Evolutionary conservation across 1,140 invertebrate genomes (phyloP).

Genomic region (Myzus persicae): DNA sequence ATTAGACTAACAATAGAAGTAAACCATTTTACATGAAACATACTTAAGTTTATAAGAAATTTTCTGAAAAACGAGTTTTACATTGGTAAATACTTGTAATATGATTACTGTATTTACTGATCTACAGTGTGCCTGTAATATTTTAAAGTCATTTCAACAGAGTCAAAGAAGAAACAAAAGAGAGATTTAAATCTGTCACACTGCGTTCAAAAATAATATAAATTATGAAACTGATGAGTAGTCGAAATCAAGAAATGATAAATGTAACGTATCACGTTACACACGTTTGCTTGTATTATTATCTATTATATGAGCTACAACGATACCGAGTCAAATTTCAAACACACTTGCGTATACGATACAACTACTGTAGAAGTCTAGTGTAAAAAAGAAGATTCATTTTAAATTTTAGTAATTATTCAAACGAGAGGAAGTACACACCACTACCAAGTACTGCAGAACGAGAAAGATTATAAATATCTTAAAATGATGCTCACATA

Average conservation of each 20-base stretch:
- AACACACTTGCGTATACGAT: background rate
- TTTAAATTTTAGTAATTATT: background rate
- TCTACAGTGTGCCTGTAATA: background rate
- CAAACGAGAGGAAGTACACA: background rate
- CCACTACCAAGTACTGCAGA: background rate
- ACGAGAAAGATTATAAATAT: background rate
- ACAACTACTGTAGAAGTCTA: background rate
- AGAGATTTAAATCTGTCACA: background rate
- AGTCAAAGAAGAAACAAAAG: background rate
- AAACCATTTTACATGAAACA: background rate
- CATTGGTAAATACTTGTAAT: background rate
- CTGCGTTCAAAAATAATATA: background rate
- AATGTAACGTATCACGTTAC: background rate
- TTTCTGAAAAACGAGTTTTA: background rate
- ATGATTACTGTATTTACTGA: too few species aligned
- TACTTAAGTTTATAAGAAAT: background rate
- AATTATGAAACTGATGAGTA: conserved; percentile 24
- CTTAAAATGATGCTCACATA: too few species aligned
- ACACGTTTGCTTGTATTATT: background rate
- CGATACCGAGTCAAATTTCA: background rate
- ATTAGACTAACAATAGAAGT: background rate
- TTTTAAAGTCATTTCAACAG: too few species aligned
- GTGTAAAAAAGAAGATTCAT: background rate
- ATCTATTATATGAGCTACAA: background rate
- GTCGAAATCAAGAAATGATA: conserved; percentile 11